A percentile compares a stretch with the other conserved stretches of the same genome.
Conservation (phyloP, 2,888 invertebrate species). For the Mythimna impura region DNA sequence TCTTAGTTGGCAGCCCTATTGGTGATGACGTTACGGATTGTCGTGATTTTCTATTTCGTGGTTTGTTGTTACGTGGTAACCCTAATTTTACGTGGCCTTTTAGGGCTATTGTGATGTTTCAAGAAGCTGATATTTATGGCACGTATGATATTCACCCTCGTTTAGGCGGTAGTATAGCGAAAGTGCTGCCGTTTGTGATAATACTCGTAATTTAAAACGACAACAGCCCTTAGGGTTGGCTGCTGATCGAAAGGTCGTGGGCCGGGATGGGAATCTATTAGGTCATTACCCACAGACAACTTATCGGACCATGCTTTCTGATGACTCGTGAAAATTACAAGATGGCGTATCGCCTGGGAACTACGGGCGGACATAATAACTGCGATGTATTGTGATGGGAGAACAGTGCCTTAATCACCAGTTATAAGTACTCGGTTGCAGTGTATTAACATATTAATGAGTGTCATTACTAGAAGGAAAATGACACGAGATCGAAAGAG, state of each 20-base stretch:
- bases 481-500: neutral
- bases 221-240: slow-evolving; percentile 53
- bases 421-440: neutral
- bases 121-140: slow-evolving; percentile 48
- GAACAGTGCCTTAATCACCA: slow-evolving; percentile 3
- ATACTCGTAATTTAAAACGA: slow-evolving; percentile 62
- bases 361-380: slow-evolving; percentile 29
- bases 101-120: slow-evolving; percentile 35
- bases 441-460: slow-evolving; percentile 15
- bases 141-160: slow-evolving; percentile 54
- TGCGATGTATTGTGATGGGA: slow-evolving; percentile 5
- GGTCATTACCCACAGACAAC: slow-evolving; percentile 58
- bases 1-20: slow-evolving; percentile 61
- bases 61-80: slow-evolving; percentile 26
- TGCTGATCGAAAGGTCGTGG: slow-evolving; percentile 60
- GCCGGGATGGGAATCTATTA: slow-evolving; percentile 53
- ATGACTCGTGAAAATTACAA: slow-evolving; percentile 53
- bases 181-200: slow-evolving; percentile 60
- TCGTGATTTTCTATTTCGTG: slow-evolving; percentile 52
- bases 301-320: slow-evolving; percentile 43
- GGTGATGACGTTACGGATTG: slow-evolving; percentile 46
- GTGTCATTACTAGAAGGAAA: slow-evolving; percentile 8
- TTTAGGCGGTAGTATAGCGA: slow-evolving; percentile 34
- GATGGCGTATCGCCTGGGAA: slow-evolving; percentile 33
- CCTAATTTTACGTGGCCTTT: slow-evolving; percentile 58